Conservation (phyloP, 2,797 vertebrate genomes). For the Argyrosomus regius region DNA sequence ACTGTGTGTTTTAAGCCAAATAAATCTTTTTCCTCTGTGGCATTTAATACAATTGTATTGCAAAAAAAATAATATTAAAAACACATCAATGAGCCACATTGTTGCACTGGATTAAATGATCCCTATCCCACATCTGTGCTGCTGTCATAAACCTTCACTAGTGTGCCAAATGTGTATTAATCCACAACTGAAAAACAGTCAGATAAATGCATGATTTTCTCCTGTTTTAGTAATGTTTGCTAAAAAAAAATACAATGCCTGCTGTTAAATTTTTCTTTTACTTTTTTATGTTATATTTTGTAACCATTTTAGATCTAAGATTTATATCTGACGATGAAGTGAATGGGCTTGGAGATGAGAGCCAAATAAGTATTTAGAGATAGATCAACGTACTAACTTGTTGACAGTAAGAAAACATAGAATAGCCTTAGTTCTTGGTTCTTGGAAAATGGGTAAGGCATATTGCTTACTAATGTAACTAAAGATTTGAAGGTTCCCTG, state of each 20-base stretch:
- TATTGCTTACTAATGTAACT: neutral
- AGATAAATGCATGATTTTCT: neutral
- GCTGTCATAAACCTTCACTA: neutral
- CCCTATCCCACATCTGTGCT: neutral
- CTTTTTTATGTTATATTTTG: too few species aligned
- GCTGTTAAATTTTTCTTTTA: neutral
- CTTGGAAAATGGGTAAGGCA: neutral
- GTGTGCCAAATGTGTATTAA: neutral
- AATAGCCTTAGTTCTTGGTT: neutral
- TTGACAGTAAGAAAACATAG: neutral
- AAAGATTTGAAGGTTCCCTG: neutral
- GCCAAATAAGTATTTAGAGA: neutral
- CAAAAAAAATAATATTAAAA: neutral
- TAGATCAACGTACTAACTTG: neutral
- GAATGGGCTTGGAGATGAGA: neutral
- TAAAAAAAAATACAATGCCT: neutral
- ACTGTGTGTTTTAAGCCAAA: neutral
- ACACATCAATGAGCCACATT: neutral
- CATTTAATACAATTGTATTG: neutral
- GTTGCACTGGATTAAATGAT: neutral
- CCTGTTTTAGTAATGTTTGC: too few species aligned
- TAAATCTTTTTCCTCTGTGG: neutral
- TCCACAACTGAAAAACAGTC: constrained; percentile 4
- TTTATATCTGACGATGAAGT: neutral
- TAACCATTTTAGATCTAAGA: neutral